These are phyloP conservation scores for Euphydryas editha DNA, from an alignment of 2,888 invertebrate genomes.

Conservation along the genomic window DNA sequence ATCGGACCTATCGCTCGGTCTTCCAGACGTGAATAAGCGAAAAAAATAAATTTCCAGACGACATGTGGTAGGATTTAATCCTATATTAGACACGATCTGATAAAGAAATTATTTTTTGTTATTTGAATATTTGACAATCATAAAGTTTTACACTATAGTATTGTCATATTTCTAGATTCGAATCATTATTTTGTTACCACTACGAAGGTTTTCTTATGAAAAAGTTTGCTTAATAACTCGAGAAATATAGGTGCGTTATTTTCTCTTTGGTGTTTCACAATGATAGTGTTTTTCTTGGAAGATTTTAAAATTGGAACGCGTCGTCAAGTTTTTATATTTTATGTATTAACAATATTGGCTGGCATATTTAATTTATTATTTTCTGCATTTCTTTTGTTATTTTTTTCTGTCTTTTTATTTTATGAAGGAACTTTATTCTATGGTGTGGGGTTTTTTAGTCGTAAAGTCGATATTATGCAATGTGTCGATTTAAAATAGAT, in stretches of 20 bases:
- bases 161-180: background rate
- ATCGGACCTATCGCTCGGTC: conserved; percentile 45
- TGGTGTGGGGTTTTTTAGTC: too few species aligned
- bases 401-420: too few species aligned
- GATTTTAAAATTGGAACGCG: background rate
- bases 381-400: too few species aligned
- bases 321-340: too few species aligned
- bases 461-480: too few species aligned
- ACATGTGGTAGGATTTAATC: conserved; percentile 42
- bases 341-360: too few species aligned
- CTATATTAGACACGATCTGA: conserved; percentile 24
- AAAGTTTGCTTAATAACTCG: background rate
- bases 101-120: conserved; percentile 22
- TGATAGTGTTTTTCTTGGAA: background rate
- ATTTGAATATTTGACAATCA: conserved; percentile 5
- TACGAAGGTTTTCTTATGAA: background rate
- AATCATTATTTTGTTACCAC: background rate
- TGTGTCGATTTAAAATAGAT: too few species aligned
- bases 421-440: too few species aligned
- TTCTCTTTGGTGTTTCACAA: too few species aligned
- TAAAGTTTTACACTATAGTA: conserved; percentile 1
- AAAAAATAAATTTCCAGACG: conserved; percentile 46
- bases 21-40: conserved; percentile 50
- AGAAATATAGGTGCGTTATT: too few species aligned
- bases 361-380: too few species aligned